phyloP scores from a whole-genome alignment of 2,113 vertebrate species.

The Aldabrachelys gigantea region DNA sequence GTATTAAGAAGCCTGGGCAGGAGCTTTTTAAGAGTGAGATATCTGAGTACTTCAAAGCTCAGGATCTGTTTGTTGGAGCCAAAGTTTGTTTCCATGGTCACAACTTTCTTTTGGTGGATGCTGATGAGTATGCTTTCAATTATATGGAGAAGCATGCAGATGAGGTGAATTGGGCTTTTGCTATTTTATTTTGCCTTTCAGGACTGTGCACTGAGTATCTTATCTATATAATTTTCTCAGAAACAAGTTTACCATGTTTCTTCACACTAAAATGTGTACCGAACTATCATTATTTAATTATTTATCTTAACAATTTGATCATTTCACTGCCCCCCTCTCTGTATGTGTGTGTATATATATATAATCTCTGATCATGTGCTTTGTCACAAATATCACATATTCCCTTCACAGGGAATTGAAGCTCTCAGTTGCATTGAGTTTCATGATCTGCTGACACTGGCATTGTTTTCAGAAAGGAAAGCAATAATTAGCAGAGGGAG shows the following conservation, averaged over 20 bases:
- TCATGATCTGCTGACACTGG: constrained; percentile 44
- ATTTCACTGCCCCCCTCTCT: constrained; percentile 16
- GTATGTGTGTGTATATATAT: not conserved
- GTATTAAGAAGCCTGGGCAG: constrained; percentile 90
- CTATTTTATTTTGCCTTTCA: constrained; percentile 17
- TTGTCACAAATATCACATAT: constrained; percentile 45
- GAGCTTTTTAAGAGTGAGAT: constrained; percentile 87
- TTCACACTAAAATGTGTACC: constrained; percentile 52
- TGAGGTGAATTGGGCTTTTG: constrained; percentile 79
- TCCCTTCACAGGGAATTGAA: constrained; percentile 47
- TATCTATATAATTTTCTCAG: constrained; percentile 36
- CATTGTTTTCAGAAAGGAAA: constrained; percentile 57
- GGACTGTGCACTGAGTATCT: constrained; percentile 7
- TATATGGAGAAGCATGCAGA: constrained; percentile 91
- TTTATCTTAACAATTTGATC: constrained; percentile 28
- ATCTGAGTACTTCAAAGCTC: constrained; percentile 84
- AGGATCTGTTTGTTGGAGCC: constrained; percentile 89
- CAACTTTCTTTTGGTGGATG: constrained; percentile 84
- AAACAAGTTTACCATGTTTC: constrained; percentile 44
- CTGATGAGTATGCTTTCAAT: constrained; percentile 89
- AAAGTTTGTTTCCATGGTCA: constrained; percentile 83
- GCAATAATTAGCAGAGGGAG: not conserved
- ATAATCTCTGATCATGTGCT: not conserved
- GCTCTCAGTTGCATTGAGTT: constrained; percentile 31
- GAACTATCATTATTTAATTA: constrained; percentile 37